Conservation (phyloP, 2,888 invertebrate species). For the Drosophila pseudotakahashii region DNA sequence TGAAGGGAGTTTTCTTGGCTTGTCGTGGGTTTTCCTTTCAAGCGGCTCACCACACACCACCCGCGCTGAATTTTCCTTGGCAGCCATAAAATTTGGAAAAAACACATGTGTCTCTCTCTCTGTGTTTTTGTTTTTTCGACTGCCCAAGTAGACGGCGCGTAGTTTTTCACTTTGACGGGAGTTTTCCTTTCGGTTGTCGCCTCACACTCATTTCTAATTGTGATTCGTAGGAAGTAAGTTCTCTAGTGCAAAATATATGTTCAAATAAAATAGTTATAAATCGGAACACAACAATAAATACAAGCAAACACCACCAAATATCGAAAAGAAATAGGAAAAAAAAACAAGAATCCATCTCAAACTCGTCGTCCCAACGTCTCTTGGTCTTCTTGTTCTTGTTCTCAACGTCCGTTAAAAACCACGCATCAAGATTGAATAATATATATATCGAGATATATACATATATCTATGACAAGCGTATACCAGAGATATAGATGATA, state of each 20-base stretch:
- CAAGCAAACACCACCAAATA: slow-evolving; percentile 43
- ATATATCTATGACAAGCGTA: neutral
- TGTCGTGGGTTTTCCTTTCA: slow-evolving; percentile 11
- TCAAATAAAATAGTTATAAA: slow-evolving; percentile 63
- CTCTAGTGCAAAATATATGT: slow-evolving; percentile 59
- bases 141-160: slow-evolving; percentile 38
- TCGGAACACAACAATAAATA: slow-evolving; percentile 63
- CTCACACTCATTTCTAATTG: slow-evolving; percentile 69
- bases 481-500: slow-evolving; percentile 3
- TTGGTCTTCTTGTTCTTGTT: slow-evolving; percentile 29
- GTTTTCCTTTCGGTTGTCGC: slow-evolving; percentile 22
- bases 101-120: slow-evolving; percentile 14
- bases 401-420: slow-evolving; percentile 5
- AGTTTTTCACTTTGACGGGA: slow-evolving; percentile 28
- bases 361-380: slow-evolving; percentile 30
- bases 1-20: slow-evolving; percentile 7
- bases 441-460: neutral
- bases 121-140: slow-evolving; percentile 14
- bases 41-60: slow-evolving; percentile 3
- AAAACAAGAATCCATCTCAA: slow-evolving; percentile 11
- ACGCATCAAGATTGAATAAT: slow-evolving; percentile 17
- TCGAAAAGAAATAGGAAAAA: slow-evolving; percentile 32
- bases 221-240: slow-evolving; percentile 76
- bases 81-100: neutral
- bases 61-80: slow-evolving; percentile 14